phyloP scores from a whole-genome alignment of 1,140 invertebrate species.

The Leptopilina boulardi region DNA sequence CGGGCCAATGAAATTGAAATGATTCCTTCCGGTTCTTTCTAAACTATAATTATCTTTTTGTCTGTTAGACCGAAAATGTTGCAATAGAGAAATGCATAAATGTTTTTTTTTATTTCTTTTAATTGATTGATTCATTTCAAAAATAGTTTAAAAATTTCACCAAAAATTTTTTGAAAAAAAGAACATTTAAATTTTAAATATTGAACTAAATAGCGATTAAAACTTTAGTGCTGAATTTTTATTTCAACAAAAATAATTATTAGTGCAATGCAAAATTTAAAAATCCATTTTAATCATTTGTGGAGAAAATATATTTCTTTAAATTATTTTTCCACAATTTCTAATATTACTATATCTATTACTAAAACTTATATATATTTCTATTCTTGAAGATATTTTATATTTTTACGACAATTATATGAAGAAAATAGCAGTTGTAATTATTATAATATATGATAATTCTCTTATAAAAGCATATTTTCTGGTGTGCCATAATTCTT shows the following conservation, averaged over 20 bases:
- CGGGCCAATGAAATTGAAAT: conserved; percentile 60
- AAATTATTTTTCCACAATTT: not conserved
- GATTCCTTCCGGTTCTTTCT: conserved; percentile 27
- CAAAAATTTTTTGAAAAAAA: no score
- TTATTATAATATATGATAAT: conserved; percentile 30
- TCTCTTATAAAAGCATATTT: conserved; percentile 30
- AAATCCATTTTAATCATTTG: not conserved
- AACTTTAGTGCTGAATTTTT: not conserved
- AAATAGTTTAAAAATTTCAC: not conserved
- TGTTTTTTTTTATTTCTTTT: not conserved
- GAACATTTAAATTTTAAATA: no score
- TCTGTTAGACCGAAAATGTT: conserved; percentile 2
- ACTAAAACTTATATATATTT: not conserved
- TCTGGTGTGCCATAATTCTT: conserved; percentile 11
- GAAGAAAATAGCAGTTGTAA: conserved; percentile 15
- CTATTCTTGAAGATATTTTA: conserved; percentile 3
- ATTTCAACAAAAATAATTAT: no score
- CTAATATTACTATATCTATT: not conserved
- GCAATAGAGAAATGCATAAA: conserved; percentile 19
- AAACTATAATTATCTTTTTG: not conserved
- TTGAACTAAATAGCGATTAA: no score
- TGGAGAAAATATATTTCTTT: not conserved
- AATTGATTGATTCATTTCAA: not conserved
- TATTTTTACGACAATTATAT: conserved; percentile 22
- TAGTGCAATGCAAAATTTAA: not conserved